Evolutionary conservation across 1,140 invertebrate genomes (phyloP), one percentile per base, ranked within the genome.

Genomic region (Drosophila nasuta): DNA sequence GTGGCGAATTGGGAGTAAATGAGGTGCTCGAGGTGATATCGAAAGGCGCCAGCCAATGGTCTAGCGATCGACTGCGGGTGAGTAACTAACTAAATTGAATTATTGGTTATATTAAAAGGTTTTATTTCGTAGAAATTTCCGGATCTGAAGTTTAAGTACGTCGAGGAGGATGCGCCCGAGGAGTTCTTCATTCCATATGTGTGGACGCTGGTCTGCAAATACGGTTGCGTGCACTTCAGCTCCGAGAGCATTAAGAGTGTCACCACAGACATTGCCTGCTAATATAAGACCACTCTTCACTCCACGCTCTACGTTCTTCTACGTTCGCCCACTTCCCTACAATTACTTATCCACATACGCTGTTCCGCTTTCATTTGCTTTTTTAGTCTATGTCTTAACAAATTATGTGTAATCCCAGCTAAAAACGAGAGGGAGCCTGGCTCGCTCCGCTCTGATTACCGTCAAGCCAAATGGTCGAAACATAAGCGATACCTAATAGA

Each of bases 101-200:
- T 0, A 6, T 52, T 0, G 15, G 20, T 25, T 13, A 43, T 7
- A 2, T 1, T n/a, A 5, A 38, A 8, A 4, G 0, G 0, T 10
- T 38, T 57, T 13, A 10, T n/a, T 10, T 25, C 20, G 0, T 93
- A 98, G 97, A 99, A 98, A 96, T 99, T 99, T 93, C 98, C 99
- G 1, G 98, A 99, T 83, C 93, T 99, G 48, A 99, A 99, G 93
- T 99, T 99, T 93, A 97, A 98, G 79, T 99, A 99, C 92, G 98
- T 99, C 0, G 99, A 99, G 94, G 99, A 99, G 93, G 98, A 99
- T 71, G 96, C 97, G 69, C 99, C 98, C 0, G 98, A 99, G 92
- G 98, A 99, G 90, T 99, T 99, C 94, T 99, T 99, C 93, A 98
- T 99, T 85, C 99, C 99, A 6, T 99, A 99, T 92, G 96, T 99